Conservation (phyloP, 2,888 invertebrate species). For the Drosophila kambysellisi region DNA sequence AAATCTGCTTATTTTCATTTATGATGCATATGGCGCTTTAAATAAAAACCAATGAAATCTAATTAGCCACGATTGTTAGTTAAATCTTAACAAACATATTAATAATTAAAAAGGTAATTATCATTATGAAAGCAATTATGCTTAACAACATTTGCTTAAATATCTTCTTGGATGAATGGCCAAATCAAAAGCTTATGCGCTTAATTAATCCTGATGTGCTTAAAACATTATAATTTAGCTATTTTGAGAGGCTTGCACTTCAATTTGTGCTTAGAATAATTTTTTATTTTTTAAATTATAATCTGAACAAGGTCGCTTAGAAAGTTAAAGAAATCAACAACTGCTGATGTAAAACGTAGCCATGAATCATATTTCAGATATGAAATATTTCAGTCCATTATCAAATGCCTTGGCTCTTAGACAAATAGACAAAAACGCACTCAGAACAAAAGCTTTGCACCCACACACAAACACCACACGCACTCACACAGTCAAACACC, state of each 20-base stretch:
- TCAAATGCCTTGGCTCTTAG: conserved; percentile 37
- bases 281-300: conserved; percentile 5
- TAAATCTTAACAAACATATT: neutral
- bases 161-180: neutral
- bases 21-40: neutral
- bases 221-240: neutral
- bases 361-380: conserved; percentile 7
- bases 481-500: neutral
- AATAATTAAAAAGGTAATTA: neutral
- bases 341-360: neutral
- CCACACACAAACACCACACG: conserved; percentile 11
- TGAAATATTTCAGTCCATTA: conserved; percentile 35
- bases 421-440: conserved; percentile 47
- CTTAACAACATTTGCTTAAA: neutral
- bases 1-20: neutral
- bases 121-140: neutral
- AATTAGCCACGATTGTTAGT: neutral
- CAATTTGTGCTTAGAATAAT: neutral
- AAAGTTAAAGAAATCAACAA: neutral
- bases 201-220: neutral
- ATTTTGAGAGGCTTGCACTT: neutral
- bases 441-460: conserved; percentile 48
- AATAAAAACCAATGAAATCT: neutral
- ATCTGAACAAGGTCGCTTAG: conserved; percentile 12
- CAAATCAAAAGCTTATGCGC: neutral